Evolutionary conservation across 92 coral and sea anemone genomes (phyloP), one percentile per base, ranked within the genome.

Genomic region (Umimayanthus kanabou): DNA sequence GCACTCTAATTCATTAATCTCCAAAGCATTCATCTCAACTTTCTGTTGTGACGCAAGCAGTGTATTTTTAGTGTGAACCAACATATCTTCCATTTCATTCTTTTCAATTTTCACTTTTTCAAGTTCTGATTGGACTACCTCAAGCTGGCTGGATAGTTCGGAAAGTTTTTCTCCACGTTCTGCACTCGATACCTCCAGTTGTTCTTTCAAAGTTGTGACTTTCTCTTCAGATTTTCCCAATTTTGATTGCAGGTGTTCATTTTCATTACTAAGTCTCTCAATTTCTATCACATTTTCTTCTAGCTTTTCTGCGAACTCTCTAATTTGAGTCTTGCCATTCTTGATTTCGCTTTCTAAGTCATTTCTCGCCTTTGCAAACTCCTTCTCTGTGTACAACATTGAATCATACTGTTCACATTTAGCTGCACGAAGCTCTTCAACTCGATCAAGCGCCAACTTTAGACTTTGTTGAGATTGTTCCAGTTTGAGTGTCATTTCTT

Each of bases 311-410:
- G 71, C 90, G 16, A 77, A 67, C 10, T 57, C 82, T 6, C 45
- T 82, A 28, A 77, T 45, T 65, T 40, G 74, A 5, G 55, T 30
- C 82, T 90, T 90, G 74, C 72, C 43, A 29, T 70, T 61, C 18
- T 61, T 47, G 22, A 92, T 79, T 66, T 92, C 91, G 22, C 55
- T 65, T 76, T 92, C 94, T 13, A 92, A 86, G 39, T 92, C 94
- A 33, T 40, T 75, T 43, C 94, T 88, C 10, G 89, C 90, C 26
- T 87, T 88, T 28, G 61, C 29, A 11, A 76, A 80, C 53, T 92
- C 92, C 23, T 90, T 77, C 42, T 92, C 92, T 6, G 94, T 90
- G 20, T 80, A 84, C 42, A 85, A 85, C 92, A 92, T 92, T 33
- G 90, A 33, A 64, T 92, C 94, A 72, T 87, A 90, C 23, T 84